phyloP scores from a whole-genome alignment of 2,797 vertebrate species.

The Chelidonichthys spinosus region DNA sequence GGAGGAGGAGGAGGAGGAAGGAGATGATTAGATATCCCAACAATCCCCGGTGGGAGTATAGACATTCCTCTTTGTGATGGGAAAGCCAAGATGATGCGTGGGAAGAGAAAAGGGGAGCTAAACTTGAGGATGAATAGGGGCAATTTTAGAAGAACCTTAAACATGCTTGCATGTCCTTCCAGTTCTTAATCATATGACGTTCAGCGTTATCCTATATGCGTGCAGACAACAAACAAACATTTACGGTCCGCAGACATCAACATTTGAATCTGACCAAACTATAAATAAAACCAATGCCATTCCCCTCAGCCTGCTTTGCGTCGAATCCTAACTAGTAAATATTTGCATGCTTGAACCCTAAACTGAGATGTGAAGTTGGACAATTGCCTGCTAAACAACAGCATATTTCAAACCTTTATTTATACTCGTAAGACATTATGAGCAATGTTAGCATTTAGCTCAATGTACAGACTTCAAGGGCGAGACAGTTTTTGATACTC shows the following conservation, averaged over 20 bases:
- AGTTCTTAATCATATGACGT: neutral
- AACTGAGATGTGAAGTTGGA: neutral
- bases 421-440: neutral
- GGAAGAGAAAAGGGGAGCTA: constrained; percentile 2
- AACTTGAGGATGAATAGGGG: neutral
- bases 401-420: too few species aligned
- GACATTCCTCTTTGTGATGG: constrained; percentile 24
- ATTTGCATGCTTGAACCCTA: neutral
- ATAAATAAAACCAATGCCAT: neutral
- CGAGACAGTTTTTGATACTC: neutral
- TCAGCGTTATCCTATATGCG: neutral
- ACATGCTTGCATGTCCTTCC: neutral
- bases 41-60: constrained; percentile 17
- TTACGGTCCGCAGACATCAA: too few species aligned
- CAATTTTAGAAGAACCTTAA: neutral
- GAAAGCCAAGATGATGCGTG: neutral
- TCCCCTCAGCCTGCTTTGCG: neutral
- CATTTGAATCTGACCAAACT: neutral
- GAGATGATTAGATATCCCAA: neutral
- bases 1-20: neutral
- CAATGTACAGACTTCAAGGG: neutral
- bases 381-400: neutral
- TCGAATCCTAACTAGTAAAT: neutral
- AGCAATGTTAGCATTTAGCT: neutral
- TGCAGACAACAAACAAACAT: neutral